Conservation (phyloP, 2,888 invertebrate genomes). For the Acrocera orbiculus region DNA sequence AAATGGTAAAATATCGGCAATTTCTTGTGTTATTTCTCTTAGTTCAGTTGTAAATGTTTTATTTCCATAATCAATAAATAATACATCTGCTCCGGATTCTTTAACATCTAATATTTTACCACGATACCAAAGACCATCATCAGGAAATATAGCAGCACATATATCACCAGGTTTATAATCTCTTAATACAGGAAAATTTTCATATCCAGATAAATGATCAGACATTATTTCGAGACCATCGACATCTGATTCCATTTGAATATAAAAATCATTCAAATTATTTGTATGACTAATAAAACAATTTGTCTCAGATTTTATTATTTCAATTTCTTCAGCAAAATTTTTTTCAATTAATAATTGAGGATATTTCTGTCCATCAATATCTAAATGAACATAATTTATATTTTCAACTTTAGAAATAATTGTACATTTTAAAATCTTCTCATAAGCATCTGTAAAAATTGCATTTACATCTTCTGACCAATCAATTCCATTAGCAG, state of each 20-base stretch:
- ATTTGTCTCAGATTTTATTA: conserved; percentile 37
- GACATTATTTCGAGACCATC: conserved; percentile 41
- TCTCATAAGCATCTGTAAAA: conserved; percentile 32
- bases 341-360: conserved; percentile 42
- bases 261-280: conserved; percentile 59
- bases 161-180: conserved; percentile 35
- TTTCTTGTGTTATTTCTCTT: conserved; percentile 40
- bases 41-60: conserved; percentile 39
- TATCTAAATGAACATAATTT: conserved; percentile 43
- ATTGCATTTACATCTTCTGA: conserved; percentile 43
- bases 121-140: conserved; percentile 48
- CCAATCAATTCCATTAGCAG: conserved; percentile 45
- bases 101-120: conserved; percentile 41
- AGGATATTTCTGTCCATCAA: conserved; percentile 40
- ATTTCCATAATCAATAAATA: conserved; percentile 54
- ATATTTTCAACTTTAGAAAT: conserved; percentile 21
- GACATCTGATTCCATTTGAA: conserved; percentile 51
- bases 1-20: conserved; percentile 39
- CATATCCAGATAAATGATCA: conserved; percentile 37
- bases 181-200: conserved; percentile 35
- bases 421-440: conserved; percentile 26
- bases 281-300: conserved; percentile 60
- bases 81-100: conserved; percentile 33
- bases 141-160: conserved; percentile 46
- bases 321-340: conserved; percentile 37